These are phyloP conservation scores for Hyaena hyaena DNA, from an alignment of 2,113 vertebrate species.

Conservation along the genomic window DNA sequence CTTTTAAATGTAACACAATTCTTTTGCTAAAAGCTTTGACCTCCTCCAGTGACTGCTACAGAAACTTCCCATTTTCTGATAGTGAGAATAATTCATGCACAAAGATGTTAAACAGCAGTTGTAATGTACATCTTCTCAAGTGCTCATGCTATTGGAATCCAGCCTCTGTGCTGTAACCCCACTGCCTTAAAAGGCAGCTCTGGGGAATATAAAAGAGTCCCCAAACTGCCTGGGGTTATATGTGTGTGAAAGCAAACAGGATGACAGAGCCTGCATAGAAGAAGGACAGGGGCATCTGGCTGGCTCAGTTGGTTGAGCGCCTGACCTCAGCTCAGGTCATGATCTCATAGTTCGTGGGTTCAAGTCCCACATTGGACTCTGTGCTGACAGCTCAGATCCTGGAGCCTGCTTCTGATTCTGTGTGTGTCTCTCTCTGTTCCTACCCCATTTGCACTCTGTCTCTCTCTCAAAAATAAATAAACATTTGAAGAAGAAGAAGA, in stretches of 20 bases:
- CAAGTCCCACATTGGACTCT: no score
- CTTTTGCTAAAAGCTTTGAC: background rate
- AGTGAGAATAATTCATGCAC: background rate
- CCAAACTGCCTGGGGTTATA: background rate
- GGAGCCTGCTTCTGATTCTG: no score
- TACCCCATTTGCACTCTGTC: no score
- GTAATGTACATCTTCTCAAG: background rate
- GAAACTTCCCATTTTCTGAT: slow-evolving; percentile 6
- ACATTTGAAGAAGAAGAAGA: no score
- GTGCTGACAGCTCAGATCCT: no score
- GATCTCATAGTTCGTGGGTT: no score
- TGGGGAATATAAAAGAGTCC: slow-evolving; percentile 32
- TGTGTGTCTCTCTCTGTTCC: no score
- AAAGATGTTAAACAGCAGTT: background rate
- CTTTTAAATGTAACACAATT: background rate
- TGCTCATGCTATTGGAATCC: background rate
- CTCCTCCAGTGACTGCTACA: background rate
- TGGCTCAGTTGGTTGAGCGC: no score
- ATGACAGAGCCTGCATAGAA: background rate
- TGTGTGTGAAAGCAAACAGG: background rate
- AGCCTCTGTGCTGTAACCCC: background rate
- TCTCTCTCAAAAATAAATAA: no score
- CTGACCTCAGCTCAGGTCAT: no score
- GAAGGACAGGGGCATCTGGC: no score
- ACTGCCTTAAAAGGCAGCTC: background rate